Conservation (phyloP, 2,797 vertebrate genomes). For the Acanthurus lineatus region DNA sequence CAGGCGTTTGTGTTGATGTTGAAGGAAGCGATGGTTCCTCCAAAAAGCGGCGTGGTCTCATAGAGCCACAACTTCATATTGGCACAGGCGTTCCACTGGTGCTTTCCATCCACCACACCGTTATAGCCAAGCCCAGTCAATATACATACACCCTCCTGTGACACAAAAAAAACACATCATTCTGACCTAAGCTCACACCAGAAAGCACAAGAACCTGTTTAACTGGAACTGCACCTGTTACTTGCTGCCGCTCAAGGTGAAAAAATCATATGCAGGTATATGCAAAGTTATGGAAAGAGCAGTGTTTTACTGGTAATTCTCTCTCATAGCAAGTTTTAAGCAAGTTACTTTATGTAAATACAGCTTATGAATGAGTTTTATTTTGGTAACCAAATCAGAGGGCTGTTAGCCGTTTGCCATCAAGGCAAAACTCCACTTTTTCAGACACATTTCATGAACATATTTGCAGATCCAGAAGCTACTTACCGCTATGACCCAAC, state of each 20-base stretch:
- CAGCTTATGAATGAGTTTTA: neutral
- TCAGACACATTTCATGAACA: slow-evolving; percentile 3
- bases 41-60: slow-evolving; percentile 95
- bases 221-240: neutral
- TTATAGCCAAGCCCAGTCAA: slow-evolving; percentile 93
- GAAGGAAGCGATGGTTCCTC: slow-evolving; percentile 95
- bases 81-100: slow-evolving; percentile 93
- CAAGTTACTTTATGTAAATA: slow-evolving; percentile 1
- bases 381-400: slow-evolving; percentile 8
- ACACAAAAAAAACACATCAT: slow-evolving; percentile 15
- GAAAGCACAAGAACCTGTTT: slow-evolving; percentile 7
- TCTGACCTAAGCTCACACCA: neutral
- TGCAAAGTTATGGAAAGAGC: slow-evolving; percentile 4
- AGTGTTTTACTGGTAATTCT: neutral
- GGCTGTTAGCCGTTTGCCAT: neutral
- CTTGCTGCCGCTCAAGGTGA: neutral
- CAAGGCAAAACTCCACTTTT: neutral
- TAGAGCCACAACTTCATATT: slow-evolving; percentile 97
- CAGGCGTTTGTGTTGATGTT: slow-evolving; percentile 98
- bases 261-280: neutral
- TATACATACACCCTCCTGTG: slow-evolving; percentile 96
- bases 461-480: slow-evolving; percentile 16
- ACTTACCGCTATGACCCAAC: slow-evolving; percentile 98
- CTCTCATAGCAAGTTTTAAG: neutral
- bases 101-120: slow-evolving; percentile 83